A percentile compares a stretch with the other conserved stretches of the same genome.
Conservation (phyloP, 2,113 vertebrate species). For the Ceuthmochares aereus region DNA sequence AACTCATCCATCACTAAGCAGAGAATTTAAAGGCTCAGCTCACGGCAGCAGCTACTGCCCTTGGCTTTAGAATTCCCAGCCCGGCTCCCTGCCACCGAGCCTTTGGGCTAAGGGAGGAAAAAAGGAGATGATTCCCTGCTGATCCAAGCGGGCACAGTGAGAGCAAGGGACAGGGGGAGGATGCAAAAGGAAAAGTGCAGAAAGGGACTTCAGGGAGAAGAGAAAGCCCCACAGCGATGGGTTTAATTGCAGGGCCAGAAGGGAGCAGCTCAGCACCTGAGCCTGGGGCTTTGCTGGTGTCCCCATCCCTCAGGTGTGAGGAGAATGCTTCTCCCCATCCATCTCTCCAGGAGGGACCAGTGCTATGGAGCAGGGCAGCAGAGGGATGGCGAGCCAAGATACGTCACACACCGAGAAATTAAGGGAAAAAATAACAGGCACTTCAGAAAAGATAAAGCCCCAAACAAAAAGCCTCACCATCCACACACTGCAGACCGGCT, state of each 20-base stretch:
- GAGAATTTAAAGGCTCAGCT: background rate
- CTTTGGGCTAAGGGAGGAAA: background rate
- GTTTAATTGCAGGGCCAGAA: background rate
- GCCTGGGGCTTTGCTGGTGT: background rate
- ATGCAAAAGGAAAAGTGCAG: background rate
- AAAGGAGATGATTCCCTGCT: background rate
- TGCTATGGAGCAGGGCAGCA: fast-evolving
- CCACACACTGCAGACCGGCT: background rate
- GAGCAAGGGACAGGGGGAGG: background rate
- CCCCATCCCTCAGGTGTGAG: too few species aligned
- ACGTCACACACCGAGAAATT: background rate
- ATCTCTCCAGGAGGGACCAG: background rate
- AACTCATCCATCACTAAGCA: conserved; percentile 13
- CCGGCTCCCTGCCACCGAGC: background rate
- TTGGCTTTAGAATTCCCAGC: background rate
- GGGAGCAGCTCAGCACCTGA: background rate
- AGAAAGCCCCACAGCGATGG: fast-evolving
- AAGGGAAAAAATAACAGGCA: background rate
- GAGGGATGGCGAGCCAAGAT: background rate
- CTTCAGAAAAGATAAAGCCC: conserved; percentile 11
- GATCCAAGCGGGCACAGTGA: fast-evolving
- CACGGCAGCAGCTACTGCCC: background rate
- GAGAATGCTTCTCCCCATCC: background rate
- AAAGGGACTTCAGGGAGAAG: background rate
- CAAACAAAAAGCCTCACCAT: background rate